A percentile compares a stretch with the other conserved stretches of the same genome.
Evolutionary conservation across 2,113 vertebrate species (phyloP).

Genomic region (Oxyura jamaicensis): DNA sequence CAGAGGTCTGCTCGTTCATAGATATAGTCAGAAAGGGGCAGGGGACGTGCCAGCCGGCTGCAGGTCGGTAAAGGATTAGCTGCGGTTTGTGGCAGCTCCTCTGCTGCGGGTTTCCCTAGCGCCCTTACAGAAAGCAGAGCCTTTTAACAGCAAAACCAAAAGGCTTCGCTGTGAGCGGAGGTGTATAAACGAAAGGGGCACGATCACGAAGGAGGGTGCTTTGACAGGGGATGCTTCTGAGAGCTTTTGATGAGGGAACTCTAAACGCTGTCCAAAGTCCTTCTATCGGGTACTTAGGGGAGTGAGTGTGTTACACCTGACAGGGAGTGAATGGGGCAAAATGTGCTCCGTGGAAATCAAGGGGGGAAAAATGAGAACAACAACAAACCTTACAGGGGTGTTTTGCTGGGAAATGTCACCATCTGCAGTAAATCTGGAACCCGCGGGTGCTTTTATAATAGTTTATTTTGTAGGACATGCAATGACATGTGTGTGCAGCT

Average conservation of each 20-base stretch:
- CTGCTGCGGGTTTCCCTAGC: neutral
- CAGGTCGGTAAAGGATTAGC: rapidly evolving
- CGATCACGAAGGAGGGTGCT: neutral
- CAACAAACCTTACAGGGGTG: neutral
- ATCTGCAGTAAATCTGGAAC: neutral
- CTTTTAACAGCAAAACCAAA: neutral
- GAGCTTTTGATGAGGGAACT: conserved; percentile 1
- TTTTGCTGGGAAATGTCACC: neutral
- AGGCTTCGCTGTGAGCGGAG: neutral
- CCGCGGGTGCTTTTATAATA: neutral
- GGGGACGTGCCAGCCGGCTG: rapidly evolving
- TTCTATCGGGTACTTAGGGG: neutral
- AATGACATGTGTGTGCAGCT: neutral
- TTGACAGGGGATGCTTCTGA: neutral
- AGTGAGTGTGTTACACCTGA: neutral
- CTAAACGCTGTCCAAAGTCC: neutral
- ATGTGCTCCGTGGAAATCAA: neutral
- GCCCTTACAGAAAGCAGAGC: neutral
- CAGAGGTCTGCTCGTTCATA: neutral
- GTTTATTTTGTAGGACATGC: rapidly evolving
- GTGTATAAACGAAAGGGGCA: neutral
- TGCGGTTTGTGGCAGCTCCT: neutral
- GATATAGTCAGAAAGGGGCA: neutral
- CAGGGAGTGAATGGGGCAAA: neutral
- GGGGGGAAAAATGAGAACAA: neutral